Percentiles rank a stretch among this genome's conserved stretches.
These are phyloP conservation scores for Cynaeus angustus DNA, from an alignment of 2,888 invertebrate species.

Conservation along the genomic window DNA sequence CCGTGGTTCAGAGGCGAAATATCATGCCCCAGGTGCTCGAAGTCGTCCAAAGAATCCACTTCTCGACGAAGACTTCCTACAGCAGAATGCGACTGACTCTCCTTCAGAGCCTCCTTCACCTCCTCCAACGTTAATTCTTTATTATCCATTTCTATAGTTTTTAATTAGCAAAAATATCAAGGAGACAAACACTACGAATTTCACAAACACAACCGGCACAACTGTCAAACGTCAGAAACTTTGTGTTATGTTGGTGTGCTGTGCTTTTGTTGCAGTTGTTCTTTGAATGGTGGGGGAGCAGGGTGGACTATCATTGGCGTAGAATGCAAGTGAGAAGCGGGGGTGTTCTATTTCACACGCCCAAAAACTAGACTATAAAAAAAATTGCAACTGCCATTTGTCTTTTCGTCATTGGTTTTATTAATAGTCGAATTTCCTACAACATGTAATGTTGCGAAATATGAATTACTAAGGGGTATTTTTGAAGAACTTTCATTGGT, in stretches of 20 bases:
- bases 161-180: conserved; percentile 8
- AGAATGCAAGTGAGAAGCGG: conserved; percentile 30
- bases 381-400: neutral
- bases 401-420: conserved; percentile 10
- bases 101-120: conserved; percentile 46
- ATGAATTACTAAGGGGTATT: neutral
- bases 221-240: conserved; percentile 56
- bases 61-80: conserved; percentile 70
- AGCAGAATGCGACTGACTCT: conserved; percentile 36
- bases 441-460: conserved; percentile 16
- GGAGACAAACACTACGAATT: conserved; percentile 42
- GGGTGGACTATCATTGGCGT: conserved; percentile 42
- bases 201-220: conserved; percentile 55
- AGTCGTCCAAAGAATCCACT: conserved; percentile 83
- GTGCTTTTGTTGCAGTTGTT: conserved; percentile 54
- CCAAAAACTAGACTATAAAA: neutral
- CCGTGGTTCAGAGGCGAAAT: conserved; percentile 70
- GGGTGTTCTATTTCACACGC: conserved; percentile 22
- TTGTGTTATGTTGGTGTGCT: conserved; percentile 48
- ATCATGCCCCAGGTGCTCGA: conserved; percentile 82
- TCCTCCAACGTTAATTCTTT: conserved; percentile 50
- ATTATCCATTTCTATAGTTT: conserved; percentile 41
- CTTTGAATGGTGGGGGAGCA: conserved; percentile 42
- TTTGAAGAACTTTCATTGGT: conserved; percentile 1
- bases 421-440: neutral